Evolutionary conservation across 2,113 vertebrate species (phyloP), one percentile per base, ranked within the genome.

Genomic region (Ophiodon elongatus): DNA sequence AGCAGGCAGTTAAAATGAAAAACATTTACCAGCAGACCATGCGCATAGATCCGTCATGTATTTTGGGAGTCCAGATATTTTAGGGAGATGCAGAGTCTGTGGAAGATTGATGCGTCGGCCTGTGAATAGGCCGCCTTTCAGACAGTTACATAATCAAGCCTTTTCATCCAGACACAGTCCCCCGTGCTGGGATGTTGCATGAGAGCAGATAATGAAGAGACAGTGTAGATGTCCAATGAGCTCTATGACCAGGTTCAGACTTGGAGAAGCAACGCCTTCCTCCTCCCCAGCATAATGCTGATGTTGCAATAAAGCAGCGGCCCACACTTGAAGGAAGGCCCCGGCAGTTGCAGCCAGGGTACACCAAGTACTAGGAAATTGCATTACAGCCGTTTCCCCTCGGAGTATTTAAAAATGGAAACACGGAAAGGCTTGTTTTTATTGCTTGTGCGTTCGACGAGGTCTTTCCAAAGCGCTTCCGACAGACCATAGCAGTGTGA

Each of bases 331-430:
- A 80, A 27, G 76, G 66, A 82, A 45, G 63, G 73, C 52, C 60
- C 52, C 14, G 60, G 71, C 62, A 83, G 85, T 73, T 64, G 43
- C 54, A 80, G 83, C 50, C 79, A 63, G 81, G 87, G 78, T 79
- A 88, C 76, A 45, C 41, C 63, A 52, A 88, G 83, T 89, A 92
- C 77, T 47, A 89, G 86, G 83, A 92, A 94, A 94, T 41, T 93
- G 87, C 89, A 93, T 94, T 94, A 93, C 76, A 70, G 79, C 73
- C 25, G 8, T 17, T n/a, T 80, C 81, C 87, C 91, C 82, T 90
- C 1, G 17, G 91, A 91, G 92, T 87, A 79, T 92, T 90, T 94
- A 89, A 93, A 93, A 93, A 93, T 88, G 79, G 90, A 91, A 93
- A 90, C 66, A 84, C 73, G 84, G 76, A 76, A 73, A 73, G 88